Base-by-base conservation (phyloP, 1,140 invertebrate genomes). In the Drosophila kepulauana region DNA sequence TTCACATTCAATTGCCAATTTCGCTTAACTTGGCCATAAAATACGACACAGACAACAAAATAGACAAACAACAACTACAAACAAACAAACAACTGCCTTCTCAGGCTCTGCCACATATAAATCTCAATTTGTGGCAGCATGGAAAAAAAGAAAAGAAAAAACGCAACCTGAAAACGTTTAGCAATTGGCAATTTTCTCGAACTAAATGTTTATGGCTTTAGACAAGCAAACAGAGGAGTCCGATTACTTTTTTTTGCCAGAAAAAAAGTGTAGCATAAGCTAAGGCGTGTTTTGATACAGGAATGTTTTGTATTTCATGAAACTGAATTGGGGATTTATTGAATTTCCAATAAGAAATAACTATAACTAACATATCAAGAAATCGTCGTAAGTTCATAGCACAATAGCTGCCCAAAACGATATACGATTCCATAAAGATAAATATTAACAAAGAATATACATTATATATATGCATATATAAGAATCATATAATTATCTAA, bases 1-100 rank as follows among this genome's bases (percentile, higher is more conserved):
- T 81, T 65, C 75, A 70, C 74, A 84, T 86, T 75, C 81, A 86
- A 85, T 86, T 85, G 78, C 78, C 81, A 81, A 85, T 85, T 78
- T 75, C 81, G 82, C 61, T 85, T 75, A 85, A 86, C 74, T 78
- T 86, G 82, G 78, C 59, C 82, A 85, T 81, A 86, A 85, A 85
- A 67, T 43, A 85, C 68, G 43, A 66, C 43, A 69, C 67, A 46
- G 56, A 16, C 71, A 65, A 58, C 66, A 61, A 25, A 46, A 51
- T 46, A 64, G 43, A 43, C 35, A 51, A 54, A 28, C 51, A 54
- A 38, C 46, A 72, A 56, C 6, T 25, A 58, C 52, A 58, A 48
- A 48, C 30, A 30, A 30, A 58, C 52, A 51, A 65, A 77, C 61
- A 77, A 81, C 73, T 63, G 72, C 46, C 79, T 81, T 49, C 74